Evolutionary conservation across 2,888 invertebrate species (phyloP), one percentile per base, ranked within the genome.

Genomic region (Lochmaea crataegi): DNA sequence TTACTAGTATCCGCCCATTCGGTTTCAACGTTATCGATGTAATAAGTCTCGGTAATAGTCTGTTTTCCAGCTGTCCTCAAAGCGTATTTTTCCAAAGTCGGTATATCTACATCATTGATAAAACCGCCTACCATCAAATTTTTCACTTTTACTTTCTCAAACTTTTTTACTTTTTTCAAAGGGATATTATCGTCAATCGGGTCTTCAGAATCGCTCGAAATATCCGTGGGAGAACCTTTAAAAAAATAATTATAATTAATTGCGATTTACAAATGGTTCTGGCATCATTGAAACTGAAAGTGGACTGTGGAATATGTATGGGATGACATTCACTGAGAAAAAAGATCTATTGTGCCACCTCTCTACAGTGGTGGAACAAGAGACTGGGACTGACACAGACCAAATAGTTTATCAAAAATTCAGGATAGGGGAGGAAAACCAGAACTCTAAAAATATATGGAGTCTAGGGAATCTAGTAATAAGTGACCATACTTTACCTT

Each of bases 41-140:
- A 73, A 70, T 83, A 84, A 10, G 81, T 80, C 79, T 84, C 84
- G 12, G 83, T 86, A 5, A 91, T 81, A 64, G 79, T 77, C 83
- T 91, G 91, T 78, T 88, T 80, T 2, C 88, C 90, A 2, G 78
- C 77, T 22, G 85, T 86, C 82, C 86, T 89, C 12, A 92, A 81
- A 0, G 88, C 85, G 75, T 88, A 86, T 67, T 87, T 83, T 32
- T 87, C 74, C 41, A 91, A 80, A 11, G 86, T 82, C 0, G 82
- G 76, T 77, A 91, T 85, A 68, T 84, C 83, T 4, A 88, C 80
- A 11, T 86, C 85, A 81, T 91, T 91, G 0, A 91, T 80, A 12
- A 82, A 84, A n/a, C 88, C 89, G 2, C 81, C 81, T 14, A 90
- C 82, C 14, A 83, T 79, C 12, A 90, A 77, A 38, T 88, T 83